Base-by-base conservation (phyloP, 2,888 invertebrate species). In the Stenichneumon culpator region DNA sequence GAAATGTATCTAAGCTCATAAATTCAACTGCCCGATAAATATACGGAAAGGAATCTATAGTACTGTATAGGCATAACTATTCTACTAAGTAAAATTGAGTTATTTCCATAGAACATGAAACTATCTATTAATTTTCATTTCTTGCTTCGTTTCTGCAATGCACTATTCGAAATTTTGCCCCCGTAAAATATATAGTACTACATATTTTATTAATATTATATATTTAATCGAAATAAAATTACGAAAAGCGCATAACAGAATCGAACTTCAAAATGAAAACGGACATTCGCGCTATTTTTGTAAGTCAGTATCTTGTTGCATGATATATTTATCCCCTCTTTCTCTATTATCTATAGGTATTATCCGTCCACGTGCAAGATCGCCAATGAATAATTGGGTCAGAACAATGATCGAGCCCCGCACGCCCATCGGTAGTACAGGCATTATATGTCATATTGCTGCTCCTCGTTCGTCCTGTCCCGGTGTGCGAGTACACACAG, bases 381-480 rank as follows among this genome's bases (percentile, higher is more conserved):
- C 83, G 50, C 86, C 81, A 87, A 91, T 91, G 90, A 91, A 91
- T 91, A 91, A 91, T 90, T 89, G 87, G 83, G 50, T 67, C 85
- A 54, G 80, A 75, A 86, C 84, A 87, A 88, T 88, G 87, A 90
- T 88, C 74, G 67, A 32, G 79, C 65, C 68, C 25, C 79, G 86
- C 82, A 84, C 88, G 83, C 86, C 83, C 87, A 85, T 72, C 68
- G 32, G 68, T 44, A 67, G 57, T 63, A 54, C 68, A 69, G 72
- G 86, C 86, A 89, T 91, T 89, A 88, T 89, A 88, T 88, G 84
- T 86, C 87, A 82, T 86, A 77, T 80, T 77, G 57, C 74, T 60
- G 70, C 52, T 63, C 63, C 65, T 69, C 74, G 75, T 80, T 75
- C 14, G 57, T 79, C 67, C 83, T 74, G 77, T 75, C 77, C 86